Base-by-base conservation (phyloP, 2,113 vertebrate genomes). In the Limanda limanda region DNA sequence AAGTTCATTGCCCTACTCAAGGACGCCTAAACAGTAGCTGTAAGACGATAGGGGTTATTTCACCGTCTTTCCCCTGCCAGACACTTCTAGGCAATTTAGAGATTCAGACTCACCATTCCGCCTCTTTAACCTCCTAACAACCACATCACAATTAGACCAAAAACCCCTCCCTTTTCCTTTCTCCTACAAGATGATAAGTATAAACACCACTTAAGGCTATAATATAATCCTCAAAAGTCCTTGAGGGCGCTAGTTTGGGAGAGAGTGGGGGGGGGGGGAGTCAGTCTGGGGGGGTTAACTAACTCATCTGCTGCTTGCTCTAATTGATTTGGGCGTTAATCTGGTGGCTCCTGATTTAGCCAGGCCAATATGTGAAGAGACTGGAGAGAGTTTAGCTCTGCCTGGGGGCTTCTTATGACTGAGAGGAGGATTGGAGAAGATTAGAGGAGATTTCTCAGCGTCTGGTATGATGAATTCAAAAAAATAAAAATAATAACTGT, bases 301-400 rank as follows among this genome's bases (percentile, higher is more conserved):
- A 84, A 86, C 86, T 91, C 78, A 76, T 82, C 78, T 86, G 83
- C 68, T 90, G 69, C 73, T 55, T 78, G 45, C 74, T 87, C 74
- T 92, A 92, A 94, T 93, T 94, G 91, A 92, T 91, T 91, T 71
- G 60, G 77, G 78, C 69, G 31, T 88, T 94, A 93, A 94, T 93
- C 93, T 88, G 89, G 58, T 42, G 72, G 51, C 42, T 68, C 45
- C 70, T 57, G 75, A 73, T 58, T 68, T 15, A 86, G 74, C 66
- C 15, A 3, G 80, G 84, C 73, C 89, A 84, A 87, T 85, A 83
- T 86, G 57, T 76, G 58, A 21, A 45, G 70, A 48, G 74, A 11
- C 27, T 37, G 69, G 79, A 82, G 81, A 86, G 86, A 87, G 84
- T 85, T 57, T 68, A 55, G 73, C 60, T 74, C 79, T 76, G 84